A percentile compares a stretch with the other conserved stretches of the same genome.
Evolutionary conservation across 2,113 vertebrate species (phyloP).

Genomic region (Vulpes ferrilata): DNA sequence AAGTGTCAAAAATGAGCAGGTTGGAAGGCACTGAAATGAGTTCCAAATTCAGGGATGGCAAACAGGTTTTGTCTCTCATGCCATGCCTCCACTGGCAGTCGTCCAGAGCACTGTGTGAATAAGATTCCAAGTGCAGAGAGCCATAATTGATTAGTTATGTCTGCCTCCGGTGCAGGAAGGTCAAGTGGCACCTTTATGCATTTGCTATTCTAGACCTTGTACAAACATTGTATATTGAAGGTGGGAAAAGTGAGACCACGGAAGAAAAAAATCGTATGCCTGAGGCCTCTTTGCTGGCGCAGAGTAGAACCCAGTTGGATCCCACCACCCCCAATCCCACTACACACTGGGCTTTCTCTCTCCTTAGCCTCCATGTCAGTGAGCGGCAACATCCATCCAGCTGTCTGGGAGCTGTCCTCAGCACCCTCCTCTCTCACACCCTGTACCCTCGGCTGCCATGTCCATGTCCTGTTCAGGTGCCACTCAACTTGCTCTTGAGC

Average conservation of each 20-base stretch:
- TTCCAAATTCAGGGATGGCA: background rate
- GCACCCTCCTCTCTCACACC: background rate
- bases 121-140: background rate
- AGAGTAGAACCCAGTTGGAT: background rate
- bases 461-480: background rate
- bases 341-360: background rate
- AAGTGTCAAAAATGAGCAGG: background rate
- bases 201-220: background rate
- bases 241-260: background rate
- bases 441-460: fast-evolving
- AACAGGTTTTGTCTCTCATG: background rate
- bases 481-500: background rate
- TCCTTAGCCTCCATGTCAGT: background rate
- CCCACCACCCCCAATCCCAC: too few species aligned
- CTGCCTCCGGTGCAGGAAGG: background rate
- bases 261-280: background rate
- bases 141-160: background rate
- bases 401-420: background rate
- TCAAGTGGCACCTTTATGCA: background rate
- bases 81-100: too few species aligned
- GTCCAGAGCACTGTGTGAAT: background rate
- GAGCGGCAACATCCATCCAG: background rate
- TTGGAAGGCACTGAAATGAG: background rate
- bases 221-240: background rate
- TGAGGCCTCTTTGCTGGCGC: background rate